Conservation (phyloP, 2,797 vertebrate species). For the Lophius americanus region DNA sequence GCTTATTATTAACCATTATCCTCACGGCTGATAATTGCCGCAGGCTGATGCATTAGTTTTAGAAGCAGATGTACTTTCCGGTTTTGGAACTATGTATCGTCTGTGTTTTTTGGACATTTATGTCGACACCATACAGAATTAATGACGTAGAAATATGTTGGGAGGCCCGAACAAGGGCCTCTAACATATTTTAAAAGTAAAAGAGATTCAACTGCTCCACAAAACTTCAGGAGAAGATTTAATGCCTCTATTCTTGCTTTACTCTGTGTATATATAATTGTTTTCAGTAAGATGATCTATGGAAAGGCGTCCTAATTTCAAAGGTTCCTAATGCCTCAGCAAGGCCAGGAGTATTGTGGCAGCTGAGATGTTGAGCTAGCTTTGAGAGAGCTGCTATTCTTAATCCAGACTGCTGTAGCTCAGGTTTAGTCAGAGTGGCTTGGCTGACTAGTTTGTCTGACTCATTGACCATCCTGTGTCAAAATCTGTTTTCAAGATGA, state of each 20-base stretch:
- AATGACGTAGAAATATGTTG: background rate
- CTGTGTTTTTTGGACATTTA: background rate
- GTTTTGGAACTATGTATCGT: background rate
- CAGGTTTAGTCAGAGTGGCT: slow-evolving; percentile 2
- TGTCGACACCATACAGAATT: background rate
- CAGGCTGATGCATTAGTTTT: background rate
- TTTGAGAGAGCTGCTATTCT: slow-evolving; percentile 39
- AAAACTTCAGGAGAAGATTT: too few relatives aligned
- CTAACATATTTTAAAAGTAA: too few relatives aligned
- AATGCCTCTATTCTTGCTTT: too few relatives aligned
- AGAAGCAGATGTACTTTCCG: background rate
- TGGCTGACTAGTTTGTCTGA: slow-evolving; percentile 25
- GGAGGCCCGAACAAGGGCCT: background rate
- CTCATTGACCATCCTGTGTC: slow-evolving; percentile 23
- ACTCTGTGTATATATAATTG: background rate
- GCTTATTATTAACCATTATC: too few relatives aligned
- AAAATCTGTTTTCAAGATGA: background rate
- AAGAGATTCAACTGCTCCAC: too few relatives aligned
- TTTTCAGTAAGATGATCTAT: background rate
- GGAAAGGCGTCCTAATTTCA: background rate
- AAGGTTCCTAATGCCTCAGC: background rate
- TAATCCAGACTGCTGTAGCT: slow-evolving; percentile 26
- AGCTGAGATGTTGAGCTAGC: slow-evolving; percentile 5
- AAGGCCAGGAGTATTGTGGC: background rate
- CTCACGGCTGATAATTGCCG: too few relatives aligned